Evolutionary conservation across 2,113 vertebrate genomes (phyloP).

Genomic region (Ranitomeya imitator): DNA sequence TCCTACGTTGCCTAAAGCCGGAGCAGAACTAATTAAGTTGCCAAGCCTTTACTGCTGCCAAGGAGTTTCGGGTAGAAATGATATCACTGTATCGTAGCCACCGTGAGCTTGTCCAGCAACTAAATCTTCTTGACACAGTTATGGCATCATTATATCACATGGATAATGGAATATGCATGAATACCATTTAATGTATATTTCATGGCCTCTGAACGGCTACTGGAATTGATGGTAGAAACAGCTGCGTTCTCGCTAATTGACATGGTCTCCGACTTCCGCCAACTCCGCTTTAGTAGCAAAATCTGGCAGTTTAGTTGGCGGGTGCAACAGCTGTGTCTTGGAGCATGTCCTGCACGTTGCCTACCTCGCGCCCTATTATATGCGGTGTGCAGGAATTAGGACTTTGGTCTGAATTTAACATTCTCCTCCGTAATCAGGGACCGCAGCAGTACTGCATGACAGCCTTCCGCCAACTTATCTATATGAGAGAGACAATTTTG

Average conservation of each 20-base stretch:
- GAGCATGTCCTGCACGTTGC: neutral
- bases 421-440: neutral
- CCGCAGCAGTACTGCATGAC: no score
- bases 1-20: neutral
- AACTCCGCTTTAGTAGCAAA: no score
- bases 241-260: neutral
- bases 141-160: constrained; percentile 26
- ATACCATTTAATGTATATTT: constrained; percentile 11
- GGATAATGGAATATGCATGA: constrained; percentile 21
- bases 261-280: neutral
- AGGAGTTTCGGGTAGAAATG: neutral
- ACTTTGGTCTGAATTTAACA: neutral
- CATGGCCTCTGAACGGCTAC: constrained; percentile 14
- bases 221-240: constrained; percentile 23
- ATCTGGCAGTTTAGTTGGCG: neutral
- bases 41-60: neutral
- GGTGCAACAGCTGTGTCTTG: neutral
- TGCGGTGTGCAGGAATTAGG: neutral
- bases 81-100: neutral
- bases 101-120: neutral
- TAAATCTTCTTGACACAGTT: constrained; percentile 14
- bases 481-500: no score
- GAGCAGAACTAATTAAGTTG: neutral
- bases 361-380: neutral
- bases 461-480: no score